Percentiles rank a stretch among this genome's conserved stretches.
phyloP scores from a whole-genome alignment of 2,113 vertebrate species.

The Rhineura floridana region DNA sequence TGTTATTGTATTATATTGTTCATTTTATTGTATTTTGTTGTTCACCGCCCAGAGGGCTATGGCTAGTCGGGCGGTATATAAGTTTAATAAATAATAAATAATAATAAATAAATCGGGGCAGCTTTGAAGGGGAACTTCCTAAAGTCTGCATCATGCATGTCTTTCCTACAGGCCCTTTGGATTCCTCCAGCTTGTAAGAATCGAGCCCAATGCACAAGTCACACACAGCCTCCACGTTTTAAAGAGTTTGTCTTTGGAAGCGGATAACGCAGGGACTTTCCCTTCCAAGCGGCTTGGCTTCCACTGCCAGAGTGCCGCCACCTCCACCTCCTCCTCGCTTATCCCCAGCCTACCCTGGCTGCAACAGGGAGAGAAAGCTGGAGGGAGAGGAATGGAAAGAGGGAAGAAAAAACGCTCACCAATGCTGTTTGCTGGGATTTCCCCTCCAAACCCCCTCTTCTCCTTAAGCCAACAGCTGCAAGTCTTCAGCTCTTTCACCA shows the following conservation, averaged over 20 bases:
- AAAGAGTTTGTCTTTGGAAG: no score
- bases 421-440: conserved; percentile 28
- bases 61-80: no score
- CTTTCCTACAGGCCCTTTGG: neutral
- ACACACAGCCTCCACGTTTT: neutral
- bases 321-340: neutral
- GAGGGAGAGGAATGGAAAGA: no score
- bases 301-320: no score
- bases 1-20: no score
- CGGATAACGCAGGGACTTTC: neutral
- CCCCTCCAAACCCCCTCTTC: neutral
- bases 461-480: conserved; percentile 8
- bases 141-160: neutral
- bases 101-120: no score
- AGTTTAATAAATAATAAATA: no score
- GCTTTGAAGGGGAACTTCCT: neutral
- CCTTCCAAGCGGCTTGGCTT: neutral
- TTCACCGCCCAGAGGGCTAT: no score
- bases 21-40: no score
- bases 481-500: rapidly evolving
- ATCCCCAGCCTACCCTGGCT: neutral
- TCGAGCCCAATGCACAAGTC: neutral
- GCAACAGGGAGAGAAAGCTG: neutral
- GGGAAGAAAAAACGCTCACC: neutral
- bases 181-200: neutral